phyloP scores from a whole-genome alignment of 2,888 invertebrate species.

The Congeria kusceri region DNA sequence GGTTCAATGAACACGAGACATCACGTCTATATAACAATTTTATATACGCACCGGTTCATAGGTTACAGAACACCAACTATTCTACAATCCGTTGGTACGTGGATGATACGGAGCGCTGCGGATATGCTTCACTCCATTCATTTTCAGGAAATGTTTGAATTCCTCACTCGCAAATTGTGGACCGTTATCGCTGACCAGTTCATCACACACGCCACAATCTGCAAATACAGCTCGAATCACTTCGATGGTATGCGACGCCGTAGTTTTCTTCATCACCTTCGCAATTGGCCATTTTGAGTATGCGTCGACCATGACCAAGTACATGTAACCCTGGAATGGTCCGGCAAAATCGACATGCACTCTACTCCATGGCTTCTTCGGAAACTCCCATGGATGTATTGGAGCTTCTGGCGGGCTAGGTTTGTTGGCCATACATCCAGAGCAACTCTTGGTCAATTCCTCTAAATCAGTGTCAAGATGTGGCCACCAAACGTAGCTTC shows the following conservation, averaged over 20 bases:
- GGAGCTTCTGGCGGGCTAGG: conserved; percentile 60
- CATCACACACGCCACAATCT: conserved; percentile 47
- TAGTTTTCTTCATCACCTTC: conserved; percentile 49
- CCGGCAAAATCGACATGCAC: conserved; percentile 85
- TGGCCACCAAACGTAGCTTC: conserved; percentile 71
- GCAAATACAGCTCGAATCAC: conserved; percentile 57
- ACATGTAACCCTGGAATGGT: conserved; percentile 76
- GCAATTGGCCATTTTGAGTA: conserved; percentile 85
- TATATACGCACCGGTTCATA: too few species aligned
- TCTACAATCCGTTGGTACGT: too few species aligned
- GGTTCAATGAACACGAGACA: too few species aligned
- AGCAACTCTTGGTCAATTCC: too few species aligned
- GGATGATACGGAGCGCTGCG: conserved; percentile 59
- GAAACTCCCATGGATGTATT: conserved; percentile 74
- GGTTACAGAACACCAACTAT: too few species aligned
- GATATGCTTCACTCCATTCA: conserved; percentile 58
- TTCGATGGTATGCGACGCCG: conserved; percentile 49
- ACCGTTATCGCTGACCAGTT: too few species aligned
- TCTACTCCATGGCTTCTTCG: conserved; percentile 80
- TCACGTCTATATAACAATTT: too few species aligned
- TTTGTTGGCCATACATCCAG: conserved; percentile 34
- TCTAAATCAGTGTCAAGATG: too few species aligned
- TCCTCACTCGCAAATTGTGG: conserved; percentile 57
- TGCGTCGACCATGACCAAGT: conserved; percentile 84
- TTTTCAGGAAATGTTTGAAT: conserved; percentile 46